Conservation (phyloP, 2,888 invertebrate genomes). For the Drosophila eohydei region DNA sequence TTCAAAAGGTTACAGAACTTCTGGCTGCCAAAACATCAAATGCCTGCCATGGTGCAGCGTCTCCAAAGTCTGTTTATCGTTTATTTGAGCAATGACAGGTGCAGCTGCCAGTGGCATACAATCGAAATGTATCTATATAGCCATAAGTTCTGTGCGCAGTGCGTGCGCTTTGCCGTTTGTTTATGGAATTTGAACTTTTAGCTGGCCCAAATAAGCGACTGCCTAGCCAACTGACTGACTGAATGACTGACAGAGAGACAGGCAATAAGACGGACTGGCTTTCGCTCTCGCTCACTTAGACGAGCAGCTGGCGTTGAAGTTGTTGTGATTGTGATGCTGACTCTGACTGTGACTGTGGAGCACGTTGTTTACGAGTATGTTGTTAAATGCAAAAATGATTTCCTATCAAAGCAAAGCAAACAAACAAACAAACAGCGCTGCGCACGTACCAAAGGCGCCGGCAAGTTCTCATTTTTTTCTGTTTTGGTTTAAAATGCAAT, state of each 20-base stretch:
- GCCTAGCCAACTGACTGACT: slow-evolving; percentile 42
- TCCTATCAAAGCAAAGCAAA: slow-evolving; percentile 70
- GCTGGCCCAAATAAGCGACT: slow-evolving; percentile 43
- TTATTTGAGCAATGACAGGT: slow-evolving; percentile 75
- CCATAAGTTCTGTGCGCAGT: slow-evolving; percentile 39
- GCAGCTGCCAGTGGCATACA: slow-evolving; percentile 72
- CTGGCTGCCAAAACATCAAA: slow-evolving; percentile 57
- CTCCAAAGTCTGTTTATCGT: slow-evolving; percentile 68
- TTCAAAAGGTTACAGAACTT: slow-evolving; percentile 66
- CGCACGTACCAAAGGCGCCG: slow-evolving; percentile 65
- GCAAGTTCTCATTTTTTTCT: slow-evolving; percentile 25
- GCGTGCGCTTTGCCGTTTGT: slow-evolving; percentile 64
- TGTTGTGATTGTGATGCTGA: slow-evolving; percentile 47
- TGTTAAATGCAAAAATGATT: slow-evolving; percentile 82
- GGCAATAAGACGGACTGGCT: slow-evolving; percentile 28
- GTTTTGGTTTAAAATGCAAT: slow-evolving; percentile 76
- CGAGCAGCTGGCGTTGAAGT: slow-evolving; percentile 40
- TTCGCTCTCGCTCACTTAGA: slow-evolving; percentile 49
- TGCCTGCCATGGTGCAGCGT: slow-evolving; percentile 58
- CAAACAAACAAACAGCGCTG: slow-evolving; percentile 38
- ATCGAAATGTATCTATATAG: slow-evolving; percentile 45
- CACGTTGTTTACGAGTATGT: slow-evolving; percentile 63
- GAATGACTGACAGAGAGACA: slow-evolving; percentile 34
- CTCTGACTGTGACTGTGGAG: slow-evolving; percentile 21
- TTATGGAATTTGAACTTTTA: slow-evolving; percentile 75